phyloP scores from a whole-genome alignment of 2,888 invertebrate species.

The Orchesellides sinensis region DNA sequence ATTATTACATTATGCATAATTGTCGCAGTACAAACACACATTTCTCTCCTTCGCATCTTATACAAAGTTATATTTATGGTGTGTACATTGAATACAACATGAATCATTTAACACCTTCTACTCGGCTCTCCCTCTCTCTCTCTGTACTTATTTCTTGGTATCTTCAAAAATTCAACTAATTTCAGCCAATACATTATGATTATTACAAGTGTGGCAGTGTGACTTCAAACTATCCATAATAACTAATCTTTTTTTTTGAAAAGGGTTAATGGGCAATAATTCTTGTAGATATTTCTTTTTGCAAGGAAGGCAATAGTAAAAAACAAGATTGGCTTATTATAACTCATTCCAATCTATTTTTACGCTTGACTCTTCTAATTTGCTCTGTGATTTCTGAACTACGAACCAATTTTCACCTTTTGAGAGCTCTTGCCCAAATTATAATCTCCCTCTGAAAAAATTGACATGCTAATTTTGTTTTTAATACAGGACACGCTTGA shows the following conservation, averaged over 20 bases:
- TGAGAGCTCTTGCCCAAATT: no score
- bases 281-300: background rate
- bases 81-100: constrained; percentile 33
- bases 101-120: constrained; percentile 63
- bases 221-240: background rate
- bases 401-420: no score
- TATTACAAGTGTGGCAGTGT: background rate
- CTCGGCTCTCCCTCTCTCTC: constrained; percentile 1
- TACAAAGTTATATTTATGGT: no score
- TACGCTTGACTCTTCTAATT: background rate
- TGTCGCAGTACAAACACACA: background rate
- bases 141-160: constrained; percentile 9
- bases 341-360: background rate
- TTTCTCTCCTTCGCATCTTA: background rate
- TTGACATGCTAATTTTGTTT: no score
- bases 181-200: background rate
- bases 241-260: background rate
- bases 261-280: constrained; percentile 48
- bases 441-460: no score
- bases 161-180: constrained; percentile 13
- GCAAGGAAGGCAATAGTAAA: no score
- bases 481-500: no score
- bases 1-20: constrained; percentile 48
- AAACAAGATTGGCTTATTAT: background rate
- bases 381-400: background rate